Percentiles rank a stretch among this genome's conserved stretches.
These are phyloP conservation scores for Ancistrus triradiatus DNA, from an alignment of 2,113 vertebrate genomes.

Conservation along the genomic window DNA sequence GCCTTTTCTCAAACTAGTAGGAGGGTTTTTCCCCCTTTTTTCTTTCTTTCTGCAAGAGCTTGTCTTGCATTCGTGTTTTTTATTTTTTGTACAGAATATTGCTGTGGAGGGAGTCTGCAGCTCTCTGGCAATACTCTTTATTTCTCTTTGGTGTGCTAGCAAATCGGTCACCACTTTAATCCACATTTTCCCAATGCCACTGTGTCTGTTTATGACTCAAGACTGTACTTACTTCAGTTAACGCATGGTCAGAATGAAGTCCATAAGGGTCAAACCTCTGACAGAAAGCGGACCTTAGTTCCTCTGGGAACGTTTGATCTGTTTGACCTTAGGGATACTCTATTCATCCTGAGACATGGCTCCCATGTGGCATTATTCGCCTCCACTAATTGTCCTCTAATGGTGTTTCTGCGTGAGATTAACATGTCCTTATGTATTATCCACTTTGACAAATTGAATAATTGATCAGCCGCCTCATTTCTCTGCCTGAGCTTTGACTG, in stretches of 20 bases:
- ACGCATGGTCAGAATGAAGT: no score
- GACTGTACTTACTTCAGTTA: no score
- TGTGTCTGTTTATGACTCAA: no score
- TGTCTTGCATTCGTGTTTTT: neutral
- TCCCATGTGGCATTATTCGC: neutral
- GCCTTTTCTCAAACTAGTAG: slow-evolving; percentile 78
- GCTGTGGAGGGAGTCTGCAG: slow-evolving; percentile 20
- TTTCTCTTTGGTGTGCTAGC: slow-evolving; percentile 8
- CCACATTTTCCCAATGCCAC: neutral
- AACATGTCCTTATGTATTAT: slow-evolving; percentile 41
- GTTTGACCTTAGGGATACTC: neutral
- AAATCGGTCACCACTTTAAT: neutral
- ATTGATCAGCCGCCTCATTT: slow-evolving; percentile 40
- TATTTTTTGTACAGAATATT: slow-evolving; percentile 41
- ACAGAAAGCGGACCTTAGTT: no score
- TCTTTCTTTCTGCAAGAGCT: slow-evolving; percentile 42
- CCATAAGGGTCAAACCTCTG: no score
- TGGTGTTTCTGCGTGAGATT: slow-evolving; percentile 33
- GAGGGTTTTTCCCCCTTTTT: slow-evolving; percentile 59
- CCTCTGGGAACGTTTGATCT: no score
- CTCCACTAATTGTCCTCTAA: slow-evolving; percentile 24
- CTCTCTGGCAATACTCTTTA: slow-evolving; percentile 20
- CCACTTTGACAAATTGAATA: slow-evolving; percentile 39
- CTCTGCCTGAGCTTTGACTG: slow-evolving; percentile 26
- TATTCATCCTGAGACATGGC: neutral